Percentiles rank a stretch among this genome's conserved stretches.
Evolutionary conservation across 2,797 vertebrate genomes (phyloP).

Genomic region (Notolepis coatsorum): DNA sequence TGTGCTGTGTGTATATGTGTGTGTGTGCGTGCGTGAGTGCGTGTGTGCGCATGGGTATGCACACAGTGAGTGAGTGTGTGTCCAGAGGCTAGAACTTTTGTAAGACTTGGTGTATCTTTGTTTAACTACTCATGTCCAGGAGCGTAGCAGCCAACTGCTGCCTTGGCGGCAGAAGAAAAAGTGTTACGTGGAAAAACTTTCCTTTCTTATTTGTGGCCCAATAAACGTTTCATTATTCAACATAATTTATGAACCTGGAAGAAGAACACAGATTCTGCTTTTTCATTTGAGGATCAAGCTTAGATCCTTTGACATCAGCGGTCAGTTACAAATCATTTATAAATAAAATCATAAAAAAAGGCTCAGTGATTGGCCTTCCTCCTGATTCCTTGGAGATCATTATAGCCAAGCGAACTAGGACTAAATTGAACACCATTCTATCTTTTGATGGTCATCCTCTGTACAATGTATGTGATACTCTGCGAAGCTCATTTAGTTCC

Average conservation of each 20-base stretch:
- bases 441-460: too few species aligned
- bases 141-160: conserved; percentile 32
- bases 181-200: conserved; percentile 25
- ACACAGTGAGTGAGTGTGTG: neutral
- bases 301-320: too few species aligned
- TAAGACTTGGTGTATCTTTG: conserved; percentile 22
- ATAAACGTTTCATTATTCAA: conserved; percentile 21
- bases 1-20: neutral
- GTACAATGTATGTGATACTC: too few species aligned
- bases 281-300: too few species aligned
- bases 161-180: conserved; percentile 23
- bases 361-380: too few species aligned
- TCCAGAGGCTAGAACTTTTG: conserved; percentile 19
- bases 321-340: too few species aligned
- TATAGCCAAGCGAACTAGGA: too few species aligned
- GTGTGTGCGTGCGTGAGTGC: neutral
- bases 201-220: neutral
- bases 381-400: too few species aligned
- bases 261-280: too few species aligned
- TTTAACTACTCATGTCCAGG: conserved; percentile 30
- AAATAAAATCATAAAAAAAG: too few species aligned
- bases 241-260: neutral
- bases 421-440: too few species aligned
- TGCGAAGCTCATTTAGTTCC: too few species aligned
- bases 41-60: neutral